Conservation (phyloP, 2,113 vertebrate genomes). For the Scomber japonicus region DNA sequence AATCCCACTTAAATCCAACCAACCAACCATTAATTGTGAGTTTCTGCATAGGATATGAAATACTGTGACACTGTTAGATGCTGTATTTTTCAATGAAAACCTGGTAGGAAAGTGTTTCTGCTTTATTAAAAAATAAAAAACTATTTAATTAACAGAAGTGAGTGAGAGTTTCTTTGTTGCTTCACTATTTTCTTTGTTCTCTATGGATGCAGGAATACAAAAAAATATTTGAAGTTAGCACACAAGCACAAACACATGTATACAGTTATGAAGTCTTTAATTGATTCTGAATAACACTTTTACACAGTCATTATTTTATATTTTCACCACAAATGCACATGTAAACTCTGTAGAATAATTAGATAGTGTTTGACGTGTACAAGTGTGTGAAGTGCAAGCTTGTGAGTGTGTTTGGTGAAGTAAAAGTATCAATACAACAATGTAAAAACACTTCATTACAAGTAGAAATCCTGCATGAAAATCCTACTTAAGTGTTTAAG, state of each 20-base stretch:
- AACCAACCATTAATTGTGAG: conserved; percentile 35
- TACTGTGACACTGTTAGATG: conserved; percentile 49
- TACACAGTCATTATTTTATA: background rate
- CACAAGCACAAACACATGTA: background rate
- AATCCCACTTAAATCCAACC: conserved; percentile 21
- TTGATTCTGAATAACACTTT: background rate
- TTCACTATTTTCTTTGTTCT: background rate
- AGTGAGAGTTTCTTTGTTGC: conserved; percentile 29
- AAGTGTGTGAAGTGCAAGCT: conserved; percentile 8
- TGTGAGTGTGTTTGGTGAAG: background rate
- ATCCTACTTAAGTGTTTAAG: too few relatives aligned
- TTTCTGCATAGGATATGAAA: conserved; percentile 52
- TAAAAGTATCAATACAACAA: too few relatives aligned
- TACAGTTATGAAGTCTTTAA: background rate
- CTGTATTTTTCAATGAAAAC: conserved; percentile 57
- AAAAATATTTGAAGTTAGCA: background rate
- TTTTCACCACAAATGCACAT: background rate
- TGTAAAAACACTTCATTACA: too few relatives aligned
- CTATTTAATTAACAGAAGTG: conserved; percentile 21
- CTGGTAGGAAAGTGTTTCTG: conserved; percentile 45
- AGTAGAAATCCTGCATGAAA: too few relatives aligned
- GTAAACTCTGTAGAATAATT: background rate
- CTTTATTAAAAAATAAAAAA: conserved; percentile 60
- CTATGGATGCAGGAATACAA: background rate
- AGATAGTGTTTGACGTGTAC: background rate